A percentile compares a stretch with the other conserved stretches of the same genome.
phyloP scores from a whole-genome alignment of 2,888 invertebrate genomes.

The Eulithis testata region DNA sequence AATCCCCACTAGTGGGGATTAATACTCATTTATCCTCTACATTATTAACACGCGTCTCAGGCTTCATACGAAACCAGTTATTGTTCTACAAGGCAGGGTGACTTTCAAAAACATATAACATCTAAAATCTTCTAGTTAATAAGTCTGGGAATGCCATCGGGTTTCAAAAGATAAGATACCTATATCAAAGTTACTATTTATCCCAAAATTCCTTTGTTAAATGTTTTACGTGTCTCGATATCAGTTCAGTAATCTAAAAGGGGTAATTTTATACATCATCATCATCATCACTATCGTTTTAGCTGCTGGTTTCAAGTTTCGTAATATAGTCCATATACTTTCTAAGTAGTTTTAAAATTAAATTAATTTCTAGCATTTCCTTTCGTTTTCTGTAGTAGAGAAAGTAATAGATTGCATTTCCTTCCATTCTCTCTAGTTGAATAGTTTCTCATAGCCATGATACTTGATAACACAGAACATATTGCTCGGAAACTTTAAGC shows the following conservation, averaged over 20 bases:
- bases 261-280: not conserved
- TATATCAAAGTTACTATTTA: constrained; percentile 12
- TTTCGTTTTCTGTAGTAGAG: too few relatives aligned
- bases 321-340: too few relatives aligned
- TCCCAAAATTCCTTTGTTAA: not conserved
- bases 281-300: not conserved
- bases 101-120: constrained; percentile 20
- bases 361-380: too few relatives aligned
- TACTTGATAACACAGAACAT: constrained; percentile 8
- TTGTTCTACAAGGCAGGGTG: constrained; percentile 12
- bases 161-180: constrained; percentile 6
- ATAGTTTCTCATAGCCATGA: constrained; percentile 6
- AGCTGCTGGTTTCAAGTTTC: too few relatives aligned
- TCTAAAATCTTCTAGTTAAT: constrained; percentile 10
- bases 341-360: too few relatives aligned
- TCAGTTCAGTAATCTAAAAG: not conserved
- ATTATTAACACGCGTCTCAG: not conserved
- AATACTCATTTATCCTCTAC: too few relatives aligned
- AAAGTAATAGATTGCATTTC: not conserved
- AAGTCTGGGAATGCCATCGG: constrained; percentile 17
- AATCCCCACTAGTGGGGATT: too few relatives aligned
- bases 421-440: not conserved
- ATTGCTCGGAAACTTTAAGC: constrained; percentile 5
- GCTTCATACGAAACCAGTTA: not conserved
- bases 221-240: too few relatives aligned